A percentile compares a stretch with the other conserved stretches of the same genome.
These are phyloP conservation scores for Xiphydria camelus DNA, from an alignment of 2,888 invertebrate species.

Conservation along the genomic window DNA sequence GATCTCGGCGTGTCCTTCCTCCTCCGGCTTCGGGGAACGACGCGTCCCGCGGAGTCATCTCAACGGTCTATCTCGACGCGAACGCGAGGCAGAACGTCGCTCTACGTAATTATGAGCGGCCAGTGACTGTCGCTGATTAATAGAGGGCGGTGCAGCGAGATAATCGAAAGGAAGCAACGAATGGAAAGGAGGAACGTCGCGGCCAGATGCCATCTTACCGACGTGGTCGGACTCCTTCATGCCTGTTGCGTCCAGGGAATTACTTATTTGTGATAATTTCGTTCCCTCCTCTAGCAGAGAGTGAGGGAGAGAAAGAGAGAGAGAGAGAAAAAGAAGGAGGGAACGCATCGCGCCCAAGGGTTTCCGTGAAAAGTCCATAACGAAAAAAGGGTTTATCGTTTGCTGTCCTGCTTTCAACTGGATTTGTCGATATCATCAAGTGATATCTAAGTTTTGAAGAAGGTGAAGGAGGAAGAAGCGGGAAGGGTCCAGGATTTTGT, in stretches of 20 bases:
- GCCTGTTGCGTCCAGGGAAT: conserved; percentile 25
- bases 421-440: too few relatives aligned
- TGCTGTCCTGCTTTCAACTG: too few relatives aligned
- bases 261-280: conserved; percentile 21
- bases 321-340: conserved; percentile 3
- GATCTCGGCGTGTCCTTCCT: too few relatives aligned
- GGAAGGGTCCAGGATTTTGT: too few relatives aligned
- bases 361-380: too few relatives aligned
- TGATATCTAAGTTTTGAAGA: too few relatives aligned
- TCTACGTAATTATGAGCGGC: conserved; percentile 51
- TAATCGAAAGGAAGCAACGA: conserved; percentile 57
- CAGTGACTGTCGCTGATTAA: conserved; percentile 54
- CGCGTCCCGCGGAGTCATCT: conserved; percentile 50
- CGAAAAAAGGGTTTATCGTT: too few relatives aligned
- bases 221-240: conserved; percentile 28
- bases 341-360: conserved; percentile 1
- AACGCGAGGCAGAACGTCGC: conserved; percentile 27
- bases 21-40: too few relatives aligned
- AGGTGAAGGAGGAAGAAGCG: too few relatives aligned
- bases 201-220: conserved; percentile 39
- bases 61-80: conserved; percentile 55
- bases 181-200: conserved; percentile 45
- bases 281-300: conserved; percentile 22
- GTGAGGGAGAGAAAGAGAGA: conserved; percentile 8
- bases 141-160: conserved; percentile 55